Conservation (phyloP, 2,113 vertebrate species). For the Tylochromis polylepis region DNA sequence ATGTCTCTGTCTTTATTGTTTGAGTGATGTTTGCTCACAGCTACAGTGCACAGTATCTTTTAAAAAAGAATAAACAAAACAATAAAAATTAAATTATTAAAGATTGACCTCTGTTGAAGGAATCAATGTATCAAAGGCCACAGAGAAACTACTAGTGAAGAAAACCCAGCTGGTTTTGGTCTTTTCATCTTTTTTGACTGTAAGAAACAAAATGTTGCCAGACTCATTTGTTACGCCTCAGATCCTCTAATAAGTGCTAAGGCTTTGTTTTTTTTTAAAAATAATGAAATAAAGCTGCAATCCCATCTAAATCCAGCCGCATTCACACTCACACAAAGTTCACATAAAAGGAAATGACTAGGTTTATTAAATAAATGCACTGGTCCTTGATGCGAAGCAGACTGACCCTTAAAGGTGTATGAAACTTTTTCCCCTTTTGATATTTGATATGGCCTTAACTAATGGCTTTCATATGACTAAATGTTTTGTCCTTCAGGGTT, state of each 20-base stretch:
- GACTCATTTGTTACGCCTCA: background rate
- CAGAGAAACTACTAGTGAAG: background rate
- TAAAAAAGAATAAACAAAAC: background rate
- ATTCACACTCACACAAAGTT: background rate
- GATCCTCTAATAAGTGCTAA: background rate
- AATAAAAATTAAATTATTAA: background rate
- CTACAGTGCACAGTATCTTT: background rate
- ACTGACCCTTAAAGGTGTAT: background rate
- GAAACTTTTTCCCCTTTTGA: background rate
- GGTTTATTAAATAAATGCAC: background rate
- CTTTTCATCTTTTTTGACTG: background rate
- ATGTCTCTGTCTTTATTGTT: background rate
- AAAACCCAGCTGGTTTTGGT: background rate
- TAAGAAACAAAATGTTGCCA: background rate
- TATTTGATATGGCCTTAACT: background rate
- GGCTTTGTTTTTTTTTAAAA: background rate
- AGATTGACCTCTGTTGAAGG: background rate
- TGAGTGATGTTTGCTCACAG: background rate
- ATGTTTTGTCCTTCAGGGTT: background rate
- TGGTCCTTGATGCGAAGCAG: background rate
- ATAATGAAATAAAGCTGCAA: background rate
- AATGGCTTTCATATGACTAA: background rate
- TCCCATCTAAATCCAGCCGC: background rate
- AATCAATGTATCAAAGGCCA: background rate
- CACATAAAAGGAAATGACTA: fast-evolving